phyloP scores from a whole-genome alignment of 2,797 vertebrate species.

The Sebastes diploproa region DNA sequence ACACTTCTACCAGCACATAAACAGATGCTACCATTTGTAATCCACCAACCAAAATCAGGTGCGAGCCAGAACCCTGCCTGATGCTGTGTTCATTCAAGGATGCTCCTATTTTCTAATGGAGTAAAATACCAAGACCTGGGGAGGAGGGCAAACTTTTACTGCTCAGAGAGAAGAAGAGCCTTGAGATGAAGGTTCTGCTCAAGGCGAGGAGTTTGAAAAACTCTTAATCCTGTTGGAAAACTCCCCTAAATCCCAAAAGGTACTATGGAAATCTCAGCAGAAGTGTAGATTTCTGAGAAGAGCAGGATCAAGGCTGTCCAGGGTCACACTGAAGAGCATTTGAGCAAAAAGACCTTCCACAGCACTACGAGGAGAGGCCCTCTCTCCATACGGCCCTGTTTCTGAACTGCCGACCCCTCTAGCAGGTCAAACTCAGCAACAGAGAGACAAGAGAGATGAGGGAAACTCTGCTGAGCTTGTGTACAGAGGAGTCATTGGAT shows the following conservation, averaged over 20 bases:
- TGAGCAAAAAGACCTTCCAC: conserved; percentile 13
- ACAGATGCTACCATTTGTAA: background rate
- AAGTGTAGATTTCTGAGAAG: conserved; percentile 1
- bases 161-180: conserved; percentile 10
- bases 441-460: background rate
- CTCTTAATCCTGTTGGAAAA: conserved; percentile 41
- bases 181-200: conserved; percentile 18
- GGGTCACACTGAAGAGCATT: conserved; percentile 5
- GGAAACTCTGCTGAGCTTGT: background rate
- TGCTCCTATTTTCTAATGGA: background rate
- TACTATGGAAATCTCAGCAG: conserved; percentile 7
- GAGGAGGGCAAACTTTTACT: background rate
- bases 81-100: background rate
- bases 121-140: background rate
- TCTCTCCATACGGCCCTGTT: background rate
- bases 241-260: conserved; percentile 4
- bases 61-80: background rate
- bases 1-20: background rate
- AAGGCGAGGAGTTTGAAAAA: conserved; percentile 13
- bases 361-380: background rate
- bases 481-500: background rate
- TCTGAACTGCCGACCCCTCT: background rate
- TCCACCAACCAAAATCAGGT: background rate
- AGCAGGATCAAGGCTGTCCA: conserved; percentile 18
- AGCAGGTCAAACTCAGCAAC: background rate